These are phyloP conservation scores for Bucco capensis DNA, from an alignment of 2,113 vertebrate species.

Conservation along the genomic window DNA sequence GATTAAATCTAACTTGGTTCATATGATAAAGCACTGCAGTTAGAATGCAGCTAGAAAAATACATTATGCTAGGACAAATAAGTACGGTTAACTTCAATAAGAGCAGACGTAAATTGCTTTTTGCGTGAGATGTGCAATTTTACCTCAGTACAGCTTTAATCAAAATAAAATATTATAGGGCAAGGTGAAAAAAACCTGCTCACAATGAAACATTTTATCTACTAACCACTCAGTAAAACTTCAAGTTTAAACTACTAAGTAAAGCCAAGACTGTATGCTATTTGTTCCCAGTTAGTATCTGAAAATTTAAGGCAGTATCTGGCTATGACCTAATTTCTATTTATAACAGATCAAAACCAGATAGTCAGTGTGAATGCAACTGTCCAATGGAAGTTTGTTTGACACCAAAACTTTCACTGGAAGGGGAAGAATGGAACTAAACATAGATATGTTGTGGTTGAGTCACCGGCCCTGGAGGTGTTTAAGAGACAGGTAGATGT, in stretches of 20 bases:
- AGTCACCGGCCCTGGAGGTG: no score
- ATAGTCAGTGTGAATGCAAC: neutral
- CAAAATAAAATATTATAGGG: constrained; percentile 59
- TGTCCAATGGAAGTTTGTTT: constrained; percentile 18
- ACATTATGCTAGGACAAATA: constrained; percentile 43
- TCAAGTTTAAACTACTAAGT: constrained; percentile 44
- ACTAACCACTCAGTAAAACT: constrained; percentile 37
- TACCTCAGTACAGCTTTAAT: constrained; percentile 66
- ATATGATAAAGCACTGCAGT: constrained; percentile 58
- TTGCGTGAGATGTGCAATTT: constrained; percentile 24
- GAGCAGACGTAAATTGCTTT: constrained; percentile 68
- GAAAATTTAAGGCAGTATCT: constrained; percentile 7
- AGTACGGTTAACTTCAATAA: constrained; percentile 54
- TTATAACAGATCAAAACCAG: neutral
- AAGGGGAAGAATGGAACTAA: neutral
- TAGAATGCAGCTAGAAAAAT: constrained; percentile 47
- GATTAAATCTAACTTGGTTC: constrained; percentile 65
- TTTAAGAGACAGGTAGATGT: no score
- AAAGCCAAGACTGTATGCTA: constrained; percentile 2
- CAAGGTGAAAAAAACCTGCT: neutral
- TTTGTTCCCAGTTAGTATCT: constrained; percentile 1
- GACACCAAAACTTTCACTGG: neutral
- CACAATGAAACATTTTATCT: constrained; percentile 50
- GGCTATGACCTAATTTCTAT: neutral
- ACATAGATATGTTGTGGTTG: no score